Evolutionary conservation across 23 tunicate genomes (phyloP).

Genomic region (Trididemnum clinides): DNA sequence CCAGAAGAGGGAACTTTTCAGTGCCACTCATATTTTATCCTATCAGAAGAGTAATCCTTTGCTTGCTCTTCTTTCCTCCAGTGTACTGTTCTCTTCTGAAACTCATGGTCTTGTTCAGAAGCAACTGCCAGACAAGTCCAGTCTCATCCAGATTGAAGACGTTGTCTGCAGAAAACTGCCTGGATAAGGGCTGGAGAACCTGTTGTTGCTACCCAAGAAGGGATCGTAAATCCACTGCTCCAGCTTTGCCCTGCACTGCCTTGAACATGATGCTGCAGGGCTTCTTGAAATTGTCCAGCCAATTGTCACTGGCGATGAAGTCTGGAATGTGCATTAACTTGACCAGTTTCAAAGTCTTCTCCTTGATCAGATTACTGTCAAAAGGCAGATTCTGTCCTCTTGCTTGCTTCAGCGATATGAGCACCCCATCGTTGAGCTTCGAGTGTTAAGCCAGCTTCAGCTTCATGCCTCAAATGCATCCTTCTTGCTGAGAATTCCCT

Average conservation of each 20-base stretch:
- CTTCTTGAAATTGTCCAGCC: slow-evolving; percentile 30
- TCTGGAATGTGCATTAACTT: no score
- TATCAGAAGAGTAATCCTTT: slow-evolving; percentile 36
- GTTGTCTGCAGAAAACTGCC: slow-evolving; percentile 44
- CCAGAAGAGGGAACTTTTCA: slow-evolving; percentile 44
- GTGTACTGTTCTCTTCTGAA: slow-evolving; percentile 31
- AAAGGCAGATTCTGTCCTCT: slow-evolving; percentile 40
- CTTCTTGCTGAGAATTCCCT: no score
- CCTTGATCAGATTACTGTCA: slow-evolving; percentile 25
- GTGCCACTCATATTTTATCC: background rate
- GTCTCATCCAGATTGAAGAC: slow-evolving; percentile 43
- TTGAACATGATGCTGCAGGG: slow-evolving; percentile 34
- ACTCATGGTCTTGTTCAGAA: slow-evolving; percentile 46
- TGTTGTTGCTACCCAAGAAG: slow-evolving; percentile 42
- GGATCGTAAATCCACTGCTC: slow-evolving; percentile 40
- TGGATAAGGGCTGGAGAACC: slow-evolving; percentile 28
- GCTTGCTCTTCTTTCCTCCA: slow-evolving; percentile 50
- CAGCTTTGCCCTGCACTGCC: no score
- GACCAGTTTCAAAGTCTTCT: background rate
- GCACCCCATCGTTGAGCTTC: slow-evolving; percentile 45
- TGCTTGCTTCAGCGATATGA: slow-evolving; percentile 38
- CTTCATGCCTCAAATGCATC: no score
- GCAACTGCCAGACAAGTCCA: slow-evolving; percentile 42
- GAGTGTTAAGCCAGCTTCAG: background rate
- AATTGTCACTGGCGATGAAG: no score